Evolutionary conservation across 2,888 invertebrate species (phyloP), one percentile per base, ranked within the genome.

Genomic region (Cylindroiulus punctatus): DNA sequence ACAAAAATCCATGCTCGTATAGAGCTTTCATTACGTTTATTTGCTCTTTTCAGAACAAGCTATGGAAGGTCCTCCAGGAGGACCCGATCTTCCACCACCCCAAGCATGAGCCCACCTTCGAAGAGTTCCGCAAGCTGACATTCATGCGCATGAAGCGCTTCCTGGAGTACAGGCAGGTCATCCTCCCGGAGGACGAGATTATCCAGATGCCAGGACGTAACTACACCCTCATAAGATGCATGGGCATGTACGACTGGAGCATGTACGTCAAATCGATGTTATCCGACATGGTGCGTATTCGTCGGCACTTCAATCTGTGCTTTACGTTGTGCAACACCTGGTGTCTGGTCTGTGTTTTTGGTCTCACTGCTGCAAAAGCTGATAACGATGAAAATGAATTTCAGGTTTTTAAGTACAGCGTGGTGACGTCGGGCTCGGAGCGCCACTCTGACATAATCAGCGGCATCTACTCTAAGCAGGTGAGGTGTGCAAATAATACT

Each of bases 1-100:
- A n/a, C n/a, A n/a, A n/a, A n/a, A n/a, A n/a, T n/a, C n/a, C n/a
- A 36, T 36, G 2, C 7, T 7, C 4, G 1, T 12, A 14, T 3
- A 8, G 4, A 44, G 14, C 1, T 8, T 44, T 44, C 44, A 44
- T 44, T n/a, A 2, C n/a, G n/a, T n/a, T 22, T 42, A 87, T 17
- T 30, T 87, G 85, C 12, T 65, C 26, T 0, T 65, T 65, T 26
- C 65, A 96, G 96, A 93, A 95, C 90, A 93, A 94, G 90, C 92
- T 97, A 89, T 96, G 95, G 95, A 93, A 93, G 22, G 93, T 94
- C 0, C 90, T 97, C 89, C 95, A 96, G 90, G 93, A 93, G 86
- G 97, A 97, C 90, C 95, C 96, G 0, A 91, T 96, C 17, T 97
- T 96, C 90, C 93, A 94, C 12, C 93, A 94, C 89, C 92, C 93